phyloP scores from a whole-genome alignment of 2,888 invertebrate genomes.

The Melipona bicolor region DNA sequence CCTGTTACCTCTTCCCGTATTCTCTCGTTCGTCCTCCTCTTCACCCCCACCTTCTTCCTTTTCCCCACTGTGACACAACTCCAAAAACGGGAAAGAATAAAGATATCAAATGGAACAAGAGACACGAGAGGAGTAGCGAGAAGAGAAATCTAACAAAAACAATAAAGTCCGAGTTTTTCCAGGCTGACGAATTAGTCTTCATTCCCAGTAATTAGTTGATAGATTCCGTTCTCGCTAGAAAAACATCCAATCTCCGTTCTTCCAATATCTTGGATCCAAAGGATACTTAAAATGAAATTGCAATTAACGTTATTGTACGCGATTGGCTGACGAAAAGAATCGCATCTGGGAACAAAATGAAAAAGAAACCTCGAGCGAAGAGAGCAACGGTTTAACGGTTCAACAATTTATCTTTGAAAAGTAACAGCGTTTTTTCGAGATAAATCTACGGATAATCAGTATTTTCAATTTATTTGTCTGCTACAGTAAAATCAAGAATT shows the following conservation, averaged over 20 bases:
- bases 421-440: not conserved
- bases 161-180: constrained; percentile 81
- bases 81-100: constrained; percentile 24
- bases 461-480: constrained; percentile 32
- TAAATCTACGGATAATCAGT: not conserved
- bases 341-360: not conserved
- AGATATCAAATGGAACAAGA: constrained; percentile 52
- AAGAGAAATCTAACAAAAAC: constrained; percentile 78
- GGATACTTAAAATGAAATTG: not conserved
- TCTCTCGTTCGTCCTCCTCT: constrained; percentile 50
- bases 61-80: constrained; percentile 18
- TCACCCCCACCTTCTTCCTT: constrained; percentile 50
- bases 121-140: constrained; percentile 55
- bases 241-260: constrained; percentile 20
- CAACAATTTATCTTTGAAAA: not conserved
- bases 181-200: constrained; percentile 64
- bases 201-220: constrained; percentile 9
- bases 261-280: not conserved
- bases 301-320: constrained; percentile 3
- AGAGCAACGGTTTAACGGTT: not conserved
- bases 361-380: not conserved
- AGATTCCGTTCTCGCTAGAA: constrained; percentile 37
- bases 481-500: constrained; percentile 39
- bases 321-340: not conserved
- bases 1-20: constrained; percentile 50